Evolutionary conservation across 2,888 invertebrate species (phyloP).

Genomic region (Empis livida): DNA sequence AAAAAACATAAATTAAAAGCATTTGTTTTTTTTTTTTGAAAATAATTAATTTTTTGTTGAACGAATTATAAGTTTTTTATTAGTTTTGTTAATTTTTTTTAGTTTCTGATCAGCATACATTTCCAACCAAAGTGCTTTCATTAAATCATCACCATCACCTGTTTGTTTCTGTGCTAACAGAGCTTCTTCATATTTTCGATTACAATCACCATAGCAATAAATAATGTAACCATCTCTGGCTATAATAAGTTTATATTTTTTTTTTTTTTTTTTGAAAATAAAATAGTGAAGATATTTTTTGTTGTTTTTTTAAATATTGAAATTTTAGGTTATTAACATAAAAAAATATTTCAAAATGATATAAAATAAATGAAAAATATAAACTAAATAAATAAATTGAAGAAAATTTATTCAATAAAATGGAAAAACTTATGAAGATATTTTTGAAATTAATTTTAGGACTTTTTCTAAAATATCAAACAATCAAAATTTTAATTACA

Average conservation of each 20-base stretch:
- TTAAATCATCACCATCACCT: constrained; percentile 37
- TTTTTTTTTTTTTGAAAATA: not conserved
- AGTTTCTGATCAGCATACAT: constrained; percentile 30
- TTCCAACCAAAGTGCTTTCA: constrained; percentile 38
- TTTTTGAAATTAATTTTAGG: too few relatives aligned
- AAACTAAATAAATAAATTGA: too few relatives aligned
- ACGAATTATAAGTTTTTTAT: constrained; percentile 4
- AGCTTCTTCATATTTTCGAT: constrained; percentile 36
- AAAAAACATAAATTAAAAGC: too few relatives aligned
- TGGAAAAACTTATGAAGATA: too few relatives aligned
- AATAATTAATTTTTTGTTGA: too few relatives aligned
- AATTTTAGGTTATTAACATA: too few relatives aligned
- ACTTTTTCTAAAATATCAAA: too few relatives aligned
- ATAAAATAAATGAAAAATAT: not conserved
- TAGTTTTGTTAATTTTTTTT: constrained; percentile 11
- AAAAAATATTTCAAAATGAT: not conserved
- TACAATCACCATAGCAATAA: constrained; percentile 37
- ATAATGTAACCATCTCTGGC: constrained; percentile 37
- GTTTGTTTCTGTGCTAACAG: constrained; percentile 33
- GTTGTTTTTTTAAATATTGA: not conserved
- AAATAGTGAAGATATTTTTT: not conserved
- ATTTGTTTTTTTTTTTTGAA: too few relatives aligned
- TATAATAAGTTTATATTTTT: constrained; percentile 13
- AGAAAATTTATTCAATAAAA: too few relatives aligned
- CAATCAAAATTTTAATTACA: too few relatives aligned